These are phyloP conservation scores for Palythoa caribaeorum DNA, from an alignment of 92 coral and sea anemone genomes.

Conservation along the genomic window DNA sequence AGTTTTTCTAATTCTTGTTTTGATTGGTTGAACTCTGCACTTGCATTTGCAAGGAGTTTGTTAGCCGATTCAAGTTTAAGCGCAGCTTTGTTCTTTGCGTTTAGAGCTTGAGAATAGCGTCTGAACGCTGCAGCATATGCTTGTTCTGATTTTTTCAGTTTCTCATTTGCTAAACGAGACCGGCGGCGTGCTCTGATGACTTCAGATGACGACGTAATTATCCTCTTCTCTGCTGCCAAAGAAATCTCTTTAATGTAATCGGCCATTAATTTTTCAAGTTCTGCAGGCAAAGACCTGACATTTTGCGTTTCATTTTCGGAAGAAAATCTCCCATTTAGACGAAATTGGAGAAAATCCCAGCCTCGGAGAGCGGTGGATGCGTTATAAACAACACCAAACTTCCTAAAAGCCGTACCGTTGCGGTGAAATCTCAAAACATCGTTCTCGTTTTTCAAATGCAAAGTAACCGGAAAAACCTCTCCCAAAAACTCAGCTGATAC, in stretches of 20 bases:
- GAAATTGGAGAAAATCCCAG: constrained; percentile 66
- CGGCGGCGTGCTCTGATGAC: constrained; percentile 35
- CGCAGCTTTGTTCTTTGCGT: constrained; percentile 35
- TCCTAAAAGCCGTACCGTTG: constrained; percentile 41
- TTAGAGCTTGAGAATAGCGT: constrained; percentile 37
- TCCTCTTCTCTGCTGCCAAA: constrained; percentile 13
- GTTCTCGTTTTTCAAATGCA: constrained; percentile 16
- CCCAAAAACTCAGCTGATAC: constrained; percentile 51
- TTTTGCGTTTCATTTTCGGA: neutral
- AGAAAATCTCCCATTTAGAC: constrained; percentile 48
- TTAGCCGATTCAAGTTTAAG: constrained; percentile 31
- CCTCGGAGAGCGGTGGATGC: constrained; percentile 42
- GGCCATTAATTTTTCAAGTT: constrained; percentile 48
- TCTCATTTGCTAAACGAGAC: neutral
- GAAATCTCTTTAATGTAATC: constrained; percentile 47
- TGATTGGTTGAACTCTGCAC: constrained; percentile 58
- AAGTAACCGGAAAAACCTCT: constrained; percentile 37
- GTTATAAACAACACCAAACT: constrained; percentile 54
- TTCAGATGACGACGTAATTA: constrained; percentile 5
- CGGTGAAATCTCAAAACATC: constrained; percentile 29
- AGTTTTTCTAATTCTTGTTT: constrained; percentile 56
- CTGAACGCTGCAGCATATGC: constrained; percentile 10
- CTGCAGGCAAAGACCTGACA: constrained; percentile 36
- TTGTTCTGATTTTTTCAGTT: constrained; percentile 14
- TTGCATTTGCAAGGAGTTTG: constrained; percentile 33